phyloP scores from a whole-genome alignment of 2,113 vertebrate species.

The Blennius ocellaris region DNA sequence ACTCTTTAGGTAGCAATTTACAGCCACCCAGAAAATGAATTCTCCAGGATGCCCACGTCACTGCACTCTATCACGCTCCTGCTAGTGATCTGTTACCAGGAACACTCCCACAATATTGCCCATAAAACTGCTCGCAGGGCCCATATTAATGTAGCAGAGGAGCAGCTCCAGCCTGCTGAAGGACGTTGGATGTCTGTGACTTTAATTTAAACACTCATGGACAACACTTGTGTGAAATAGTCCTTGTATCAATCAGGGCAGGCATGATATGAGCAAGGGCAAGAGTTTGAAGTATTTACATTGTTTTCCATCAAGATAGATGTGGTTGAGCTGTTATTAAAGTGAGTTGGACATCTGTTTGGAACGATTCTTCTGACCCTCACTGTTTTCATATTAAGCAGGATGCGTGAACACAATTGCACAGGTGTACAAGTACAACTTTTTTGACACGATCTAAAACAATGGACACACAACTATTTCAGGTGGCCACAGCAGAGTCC shows the following conservation, averaged over 20 bases:
- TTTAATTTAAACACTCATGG: constrained; percentile 73
- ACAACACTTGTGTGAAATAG: constrained; percentile 35
- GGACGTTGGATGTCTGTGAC: constrained; percentile 64
- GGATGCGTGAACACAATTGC: neutral
- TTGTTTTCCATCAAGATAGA: constrained; percentile 11
- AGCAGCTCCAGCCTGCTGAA: constrained; percentile 59
- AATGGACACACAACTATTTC: constrained; percentile 13
- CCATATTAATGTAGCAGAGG: constrained; percentile 66
- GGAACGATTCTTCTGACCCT: neutral
- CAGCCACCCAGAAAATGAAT: constrained; percentile 75
- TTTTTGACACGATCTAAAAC: neutral
- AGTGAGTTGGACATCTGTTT: too few relatives aligned
- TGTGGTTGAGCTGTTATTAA: neutral
- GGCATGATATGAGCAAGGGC: constrained; percentile 27
- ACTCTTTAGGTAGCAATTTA: constrained; percentile 74
- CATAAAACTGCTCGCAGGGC: constrained; percentile 75
- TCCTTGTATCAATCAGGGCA: constrained; percentile 55
- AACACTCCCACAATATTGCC: constrained; percentile 70
- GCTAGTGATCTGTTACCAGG: constrained; percentile 72
- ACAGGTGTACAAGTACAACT: neutral
- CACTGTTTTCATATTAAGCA: neutral
- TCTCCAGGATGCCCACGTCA: constrained; percentile 65
- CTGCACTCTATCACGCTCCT: constrained; percentile 71
- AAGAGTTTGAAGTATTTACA: constrained; percentile 40
- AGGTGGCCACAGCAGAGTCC: constrained; percentile 7